Evolutionary conservation across 2,888 invertebrate species (phyloP), one percentile per base, ranked within the genome.

Genomic region (Apamea sordens): DNA sequence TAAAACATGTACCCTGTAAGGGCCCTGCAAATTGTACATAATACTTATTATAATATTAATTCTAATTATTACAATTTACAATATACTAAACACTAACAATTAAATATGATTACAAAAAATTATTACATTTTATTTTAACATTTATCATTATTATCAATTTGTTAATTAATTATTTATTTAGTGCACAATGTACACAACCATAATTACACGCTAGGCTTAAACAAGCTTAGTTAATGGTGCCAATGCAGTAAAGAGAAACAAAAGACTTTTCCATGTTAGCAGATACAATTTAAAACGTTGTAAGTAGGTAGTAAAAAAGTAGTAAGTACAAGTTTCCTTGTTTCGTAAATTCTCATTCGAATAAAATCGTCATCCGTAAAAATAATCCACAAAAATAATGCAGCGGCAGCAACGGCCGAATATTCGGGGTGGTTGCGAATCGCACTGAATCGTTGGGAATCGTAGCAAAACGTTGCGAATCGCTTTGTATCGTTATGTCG

Each of bases 401-500:
- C 80, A 59, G 15, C 18, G 24, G 21, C 41, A 73, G 63, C 36
- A 32, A 71, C n/a, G 41, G 67, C 5, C 41, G 72, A 68, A 85
- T 73, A 76, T 47, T 83, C 64, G 44, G 67, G 53, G 41, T 56
- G 41, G 47, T 24, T 24, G 44, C 64, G 73, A 86, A 53, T 83
- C 71, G 36, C 2, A 59, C 15, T 5, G 77, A 59, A 56, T n/a
- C 44, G 70, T 36, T 36, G 41, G 65, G 65, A 64, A 71, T 70
- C 63, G 70, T 63, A 21, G n/a, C 28, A 61, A 67, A 59, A 50
- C 61, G 83, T n/a, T 59, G 36, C 61, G 73, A 72, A 50, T 83
- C 84, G 80, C 59, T 80, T 77, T 77, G 78, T 77, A 63, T 79
- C 74, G 84, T 80, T 77, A 76, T 81, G 79, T 82, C 77, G 80